These are phyloP conservation scores for Cotesia vestalis DNA, from an alignment of 1,140 invertebrate genomes.

Conservation along the genomic window DNA sequence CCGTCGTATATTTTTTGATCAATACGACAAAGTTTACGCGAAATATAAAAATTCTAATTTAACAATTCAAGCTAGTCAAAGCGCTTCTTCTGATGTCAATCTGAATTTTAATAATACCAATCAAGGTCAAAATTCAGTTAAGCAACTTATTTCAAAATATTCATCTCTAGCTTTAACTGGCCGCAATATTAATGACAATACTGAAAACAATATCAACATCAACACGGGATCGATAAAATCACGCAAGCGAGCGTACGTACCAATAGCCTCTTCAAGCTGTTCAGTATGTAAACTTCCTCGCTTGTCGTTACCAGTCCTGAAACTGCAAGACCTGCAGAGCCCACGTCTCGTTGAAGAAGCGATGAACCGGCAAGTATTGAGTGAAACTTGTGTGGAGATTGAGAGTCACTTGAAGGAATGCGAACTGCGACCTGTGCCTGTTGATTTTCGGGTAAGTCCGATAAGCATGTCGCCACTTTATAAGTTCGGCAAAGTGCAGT, in stretches of 20 bases:
- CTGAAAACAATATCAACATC: no score
- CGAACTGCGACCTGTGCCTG: no score
- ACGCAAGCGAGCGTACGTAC: not conserved
- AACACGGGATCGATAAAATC: not conserved
- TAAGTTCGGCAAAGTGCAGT: no score
- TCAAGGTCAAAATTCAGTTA: not conserved
- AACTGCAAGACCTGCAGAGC: slow-evolving; percentile 9
- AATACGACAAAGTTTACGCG: slow-evolving; percentile 43
- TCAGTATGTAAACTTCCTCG: slow-evolving; percentile 11
- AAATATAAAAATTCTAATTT: slow-evolving; percentile 19
- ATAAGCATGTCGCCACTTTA: no score
- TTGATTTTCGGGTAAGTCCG: no score
- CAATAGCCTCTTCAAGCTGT: not conserved
- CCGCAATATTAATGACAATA: not conserved
- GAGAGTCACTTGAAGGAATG: no score
- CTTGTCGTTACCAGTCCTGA: not conserved
- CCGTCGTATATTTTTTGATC: slow-evolving; percentile 46
- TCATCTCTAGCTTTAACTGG: not conserved
- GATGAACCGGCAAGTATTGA: slow-evolving; percentile 1
- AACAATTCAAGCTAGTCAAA: not conserved
- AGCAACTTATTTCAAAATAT: slow-evolving; percentile 6
- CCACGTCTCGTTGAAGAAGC: slow-evolving; percentile 18
- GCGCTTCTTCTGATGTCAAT: not conserved
- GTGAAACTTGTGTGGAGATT: no score
- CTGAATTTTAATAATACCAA: not conserved